phyloP scores from a whole-genome alignment of 2,113 vertebrate genomes.

The Psittacula cyanocephala region DNA sequence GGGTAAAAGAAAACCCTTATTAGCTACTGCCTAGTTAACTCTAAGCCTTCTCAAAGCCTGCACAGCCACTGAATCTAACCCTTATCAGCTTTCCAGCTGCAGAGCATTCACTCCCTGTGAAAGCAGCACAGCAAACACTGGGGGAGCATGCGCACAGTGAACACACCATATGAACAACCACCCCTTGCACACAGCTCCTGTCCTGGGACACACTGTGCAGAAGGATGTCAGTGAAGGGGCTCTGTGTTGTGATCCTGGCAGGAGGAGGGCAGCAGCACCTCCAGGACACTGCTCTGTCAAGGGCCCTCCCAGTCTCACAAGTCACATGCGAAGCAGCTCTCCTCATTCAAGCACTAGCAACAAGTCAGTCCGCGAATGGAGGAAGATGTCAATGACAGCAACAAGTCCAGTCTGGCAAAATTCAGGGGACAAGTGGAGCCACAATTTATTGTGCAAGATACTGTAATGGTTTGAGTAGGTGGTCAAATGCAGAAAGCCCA shows the following conservation, averaged over 20 bases:
- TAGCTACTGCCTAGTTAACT: not conserved
- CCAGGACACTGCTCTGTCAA: not conserved
- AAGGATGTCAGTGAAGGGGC: not conserved
- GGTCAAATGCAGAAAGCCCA: not conserved
- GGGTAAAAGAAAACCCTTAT: not conserved
- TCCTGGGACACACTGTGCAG: not conserved
- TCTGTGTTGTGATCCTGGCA: rapidly evolving
- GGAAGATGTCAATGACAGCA: not conserved
- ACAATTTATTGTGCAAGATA: not conserved
- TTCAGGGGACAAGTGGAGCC: not conserved
- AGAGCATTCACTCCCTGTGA: not conserved
- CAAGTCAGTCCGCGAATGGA: not conserved
- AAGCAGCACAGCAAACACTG: rapidly evolving
- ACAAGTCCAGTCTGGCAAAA: not conserved
- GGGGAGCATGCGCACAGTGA: rapidly evolving
- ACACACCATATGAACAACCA: rapidly evolving
- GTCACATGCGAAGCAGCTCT: rapidly evolving
- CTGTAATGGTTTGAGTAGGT: not conserved
- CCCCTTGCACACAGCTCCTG: not conserved
- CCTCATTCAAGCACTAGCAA: not conserved
- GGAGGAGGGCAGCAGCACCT: not conserved
- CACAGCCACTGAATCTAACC: not conserved
- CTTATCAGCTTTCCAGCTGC: not conserved
- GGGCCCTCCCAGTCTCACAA: not conserved
- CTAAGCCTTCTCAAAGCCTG: not conserved